Base-by-base conservation (phyloP, 23 tunicate species). In the Trididemnum nubilum region DNA sequence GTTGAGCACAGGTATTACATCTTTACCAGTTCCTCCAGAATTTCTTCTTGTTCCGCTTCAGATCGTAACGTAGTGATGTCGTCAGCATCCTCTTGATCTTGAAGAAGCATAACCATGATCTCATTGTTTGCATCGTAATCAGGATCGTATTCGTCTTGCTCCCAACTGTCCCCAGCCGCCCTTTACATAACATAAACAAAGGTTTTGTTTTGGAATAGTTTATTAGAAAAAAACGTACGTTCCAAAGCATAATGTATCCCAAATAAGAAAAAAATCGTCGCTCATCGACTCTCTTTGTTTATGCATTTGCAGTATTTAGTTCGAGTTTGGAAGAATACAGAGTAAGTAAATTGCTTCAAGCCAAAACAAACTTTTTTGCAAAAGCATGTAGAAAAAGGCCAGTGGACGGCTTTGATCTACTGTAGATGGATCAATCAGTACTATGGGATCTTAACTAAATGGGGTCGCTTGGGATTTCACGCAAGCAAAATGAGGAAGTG, bases 101-200 rank as follows among this genome's bases (percentile, higher is more conserved):
- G 83, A 22, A 78, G 33, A 25, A 85, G 36, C 90, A 85, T 85
- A 83, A 85, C 65, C 64, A 85, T 71, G 36, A 85, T 32, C 15
- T 78, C 90, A 85, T 78, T 78, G 72, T 78, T 78, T 12, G 51
- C 84, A 49, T 85, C 83, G 58, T 85, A 78, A 31, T 78, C 84
- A 0, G 84, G 84, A 83, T 83, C 87, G 27, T 58, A 78, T 78
- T 85, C 90, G 28, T 85, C 90, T 26, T 81, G 83, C 21, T 85
- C 79, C 90, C 90, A 85, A 54, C 90, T 70, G 28, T 85, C 90
- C 1, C 90, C 90, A 24, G 90, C 70, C 0, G 90, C 90, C 66
- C 90, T 85, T 34, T 5, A 50, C 2, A 18, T 33, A 7, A 69
- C 5, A n/a, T n/a, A n/a, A n/a, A n/a, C n/a, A n/a, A n/a, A n/a